Conservation (phyloP, 2,888 invertebrate species). For the Gonocerus acuteangulatus region DNA sequence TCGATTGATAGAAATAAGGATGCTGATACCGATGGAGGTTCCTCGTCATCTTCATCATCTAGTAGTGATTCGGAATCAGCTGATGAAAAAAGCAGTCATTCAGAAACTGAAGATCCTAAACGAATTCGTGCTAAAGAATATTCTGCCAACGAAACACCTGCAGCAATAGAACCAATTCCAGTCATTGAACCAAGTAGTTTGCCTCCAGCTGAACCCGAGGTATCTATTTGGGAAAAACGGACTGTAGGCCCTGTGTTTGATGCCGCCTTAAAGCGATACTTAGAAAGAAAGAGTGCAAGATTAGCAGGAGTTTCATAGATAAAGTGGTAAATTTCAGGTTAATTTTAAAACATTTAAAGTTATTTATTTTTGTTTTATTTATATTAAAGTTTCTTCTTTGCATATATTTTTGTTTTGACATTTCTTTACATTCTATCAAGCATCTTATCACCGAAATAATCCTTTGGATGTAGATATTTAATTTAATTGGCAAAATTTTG, state of each 20-base stretch:
- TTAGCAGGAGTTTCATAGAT: slow-evolving; percentile 16
- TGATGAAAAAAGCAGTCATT: slow-evolving; percentile 40
- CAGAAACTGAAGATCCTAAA: slow-evolving; percentile 30
- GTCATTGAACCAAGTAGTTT: slow-evolving; percentile 32
- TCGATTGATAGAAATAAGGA: slow-evolving; percentile 40
- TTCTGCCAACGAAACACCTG: not conserved
- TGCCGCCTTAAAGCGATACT: slow-evolving; percentile 66
- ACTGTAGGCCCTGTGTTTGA: slow-evolving; percentile 71
- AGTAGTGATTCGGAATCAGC: slow-evolving; percentile 49
- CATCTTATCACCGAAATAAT: no score
- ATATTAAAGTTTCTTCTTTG: no score
- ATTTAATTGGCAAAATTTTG: no score
- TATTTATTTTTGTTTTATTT: no score
- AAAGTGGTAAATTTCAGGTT: no score
- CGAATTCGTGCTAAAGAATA: slow-evolving; percentile 24
- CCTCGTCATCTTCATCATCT: slow-evolving; percentile 37
- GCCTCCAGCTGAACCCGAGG: slow-evolving; percentile 46
- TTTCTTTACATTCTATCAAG: no score
- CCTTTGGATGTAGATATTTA: no score
- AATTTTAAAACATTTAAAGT: no score
- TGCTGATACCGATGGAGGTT: slow-evolving; percentile 30
- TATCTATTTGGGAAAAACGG: slow-evolving; percentile 74
- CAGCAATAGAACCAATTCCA: slow-evolving; percentile 35
- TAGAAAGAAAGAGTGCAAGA: slow-evolving; percentile 59
- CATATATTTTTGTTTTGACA: no score